These are phyloP conservation scores for Cyphomyrus plagiostoma DNA, from an alignment of 2,113 vertebrate species.

Conservation along the genomic window DNA sequence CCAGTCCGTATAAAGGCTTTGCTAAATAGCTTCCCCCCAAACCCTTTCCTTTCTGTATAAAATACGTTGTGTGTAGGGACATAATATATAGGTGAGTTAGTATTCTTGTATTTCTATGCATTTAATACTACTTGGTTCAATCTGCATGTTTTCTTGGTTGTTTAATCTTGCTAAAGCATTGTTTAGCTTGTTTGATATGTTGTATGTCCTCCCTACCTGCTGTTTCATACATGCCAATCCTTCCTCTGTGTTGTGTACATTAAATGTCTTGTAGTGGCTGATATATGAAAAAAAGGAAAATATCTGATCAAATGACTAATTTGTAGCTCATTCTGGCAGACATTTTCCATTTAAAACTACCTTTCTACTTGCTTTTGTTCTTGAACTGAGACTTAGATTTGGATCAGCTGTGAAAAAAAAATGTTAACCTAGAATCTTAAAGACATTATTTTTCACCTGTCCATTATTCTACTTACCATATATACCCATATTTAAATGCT, in stretches of 20 bases:
- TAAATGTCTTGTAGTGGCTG: not conserved
- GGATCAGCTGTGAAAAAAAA: not conserved
- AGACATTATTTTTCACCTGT: not conserved
- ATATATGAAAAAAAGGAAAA: not conserved
- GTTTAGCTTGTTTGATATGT: not conserved
- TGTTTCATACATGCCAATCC: not conserved
- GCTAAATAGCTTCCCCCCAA: slow-evolving; percentile 57
- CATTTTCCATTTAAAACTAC: not conserved
- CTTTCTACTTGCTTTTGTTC: not conserved
- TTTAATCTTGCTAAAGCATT: not conserved
- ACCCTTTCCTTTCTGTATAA: slow-evolving; percentile 65
- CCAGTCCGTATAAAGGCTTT: slow-evolving; percentile 48
- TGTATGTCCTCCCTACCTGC: not conserved
- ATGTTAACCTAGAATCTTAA: not conserved
- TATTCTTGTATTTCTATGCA: slow-evolving; percentile 40
- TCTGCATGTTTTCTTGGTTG: slow-evolving; percentile 20
- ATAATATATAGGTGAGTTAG: slow-evolving; percentile 58
- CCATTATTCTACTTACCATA: not conserved
- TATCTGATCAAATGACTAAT: not conserved
- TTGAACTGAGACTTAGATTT: not conserved
- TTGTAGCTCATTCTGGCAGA: not conserved
- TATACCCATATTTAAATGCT: not conserved
- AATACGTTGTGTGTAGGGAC: slow-evolving; percentile 50
- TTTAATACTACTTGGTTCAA: slow-evolving; percentile 17
- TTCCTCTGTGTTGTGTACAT: not conserved